Base-by-base conservation (phyloP, 2,113 vertebrate genomes). In the Piliocolobus tephrosceles region DNA sequence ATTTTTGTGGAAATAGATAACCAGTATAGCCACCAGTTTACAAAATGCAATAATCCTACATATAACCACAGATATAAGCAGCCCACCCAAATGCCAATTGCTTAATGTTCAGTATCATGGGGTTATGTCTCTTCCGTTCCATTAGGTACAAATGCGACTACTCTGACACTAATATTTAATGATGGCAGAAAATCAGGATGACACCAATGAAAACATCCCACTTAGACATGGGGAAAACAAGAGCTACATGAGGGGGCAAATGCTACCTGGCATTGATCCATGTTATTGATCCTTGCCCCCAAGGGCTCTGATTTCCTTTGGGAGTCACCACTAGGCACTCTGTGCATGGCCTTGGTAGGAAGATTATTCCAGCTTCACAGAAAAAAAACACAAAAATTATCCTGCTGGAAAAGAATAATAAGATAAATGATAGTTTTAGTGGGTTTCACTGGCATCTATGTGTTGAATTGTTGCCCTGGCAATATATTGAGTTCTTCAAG, bases 1-100 rank as follows among this genome's bases (percentile, higher is more conserved):
- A 95, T 98, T 97, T 91, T 94, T 98, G 90, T 94, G 96, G 94
- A 92, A 97, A 79, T 13, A 97, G 84, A 98, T 88, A 92, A 96
- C 88, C 95, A 96, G 70, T 40, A 96, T 50, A 94, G 76, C 40
- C 76, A 88, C 43, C 23, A 73, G 57, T 78, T 96, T 90, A 96
- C 38, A 93, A 97, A 97, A 92, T 86, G 72, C 45, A 82, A 64
- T 95, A 82, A 95, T 87, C 27, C 68, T 90, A 96, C 83, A 92
- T 50, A 66, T 35, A 92, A 96, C 81, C 83, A 95, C 80, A 96
- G 66, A 97, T 64, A 30, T 68, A 94, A 92, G 66, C 80, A 90
- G 27, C 68, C 35, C 11, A 75, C 78, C 58, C 91, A 89, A 97
- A 43, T 70, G 64, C 32, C 84, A 88, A 68, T 61, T 85, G 70